Evolutionary conservation across 2,797 vertebrate species (phyloP), one percentile per base, ranked within the genome.

Genomic region (Microctenopoma stevenorrisi): DNA sequence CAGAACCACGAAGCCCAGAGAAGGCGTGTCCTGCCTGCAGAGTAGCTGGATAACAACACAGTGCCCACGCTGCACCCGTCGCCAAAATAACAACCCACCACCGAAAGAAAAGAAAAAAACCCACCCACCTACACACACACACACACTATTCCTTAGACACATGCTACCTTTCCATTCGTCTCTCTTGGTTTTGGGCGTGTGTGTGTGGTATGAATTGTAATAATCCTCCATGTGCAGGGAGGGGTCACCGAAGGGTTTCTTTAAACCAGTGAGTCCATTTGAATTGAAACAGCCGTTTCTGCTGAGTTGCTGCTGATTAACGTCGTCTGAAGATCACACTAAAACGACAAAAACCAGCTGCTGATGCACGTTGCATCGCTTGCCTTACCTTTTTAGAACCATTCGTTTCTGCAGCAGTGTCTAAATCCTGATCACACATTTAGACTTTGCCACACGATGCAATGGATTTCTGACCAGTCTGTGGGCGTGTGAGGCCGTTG

Each of bases 21-120:
- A 88, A 87, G 90, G 89, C 81, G 86, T 90, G 90, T 86, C 89
- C 76, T 76, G 77, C 83, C 84, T 89, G 87, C 85, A 76, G 86
- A 86, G 82, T 69, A 74, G 85, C 77, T 64, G 75, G 67, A 78
- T 58, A 71, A 78, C 72, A 78, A 77, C 84, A 72, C 53, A 44
- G 69, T 69, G 72, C 73, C 84, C 86, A 83, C 58, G 74, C 81
- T 71, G 65, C 65, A 78, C 67, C 59, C 26, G 10, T n/a, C 26
- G 47, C 68, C 50, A 76, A 64, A 72, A 70, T 50, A 56, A 58
- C 56, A 56, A 37, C 11, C 47, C 42, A 6, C 44, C 35, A 33
- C 37, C 46, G 5, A 30, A 30, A 30, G 5, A 30, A 30, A 30
- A 30, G 5, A 30, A 30, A 30, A 33, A 33, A 33, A 5, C 30